Percentiles rank a stretch among this genome's conserved stretches.
Evolutionary conservation across 2,113 vertebrate species (phyloP).

Genomic region (Actenoides lindsayi): DNA sequence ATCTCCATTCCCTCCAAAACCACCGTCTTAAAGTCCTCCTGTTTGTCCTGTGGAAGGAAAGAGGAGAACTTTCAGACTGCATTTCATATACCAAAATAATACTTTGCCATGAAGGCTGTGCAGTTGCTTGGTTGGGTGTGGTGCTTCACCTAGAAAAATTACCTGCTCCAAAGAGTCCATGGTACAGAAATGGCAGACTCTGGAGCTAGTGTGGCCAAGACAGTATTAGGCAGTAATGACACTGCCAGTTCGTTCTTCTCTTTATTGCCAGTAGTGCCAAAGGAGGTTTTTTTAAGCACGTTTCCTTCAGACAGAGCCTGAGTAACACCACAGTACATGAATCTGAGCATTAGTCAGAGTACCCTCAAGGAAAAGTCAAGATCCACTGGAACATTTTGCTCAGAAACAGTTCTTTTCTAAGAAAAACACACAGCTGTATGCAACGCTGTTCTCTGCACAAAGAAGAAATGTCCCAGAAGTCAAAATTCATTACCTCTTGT

Average conservation of each 20-base stretch:
- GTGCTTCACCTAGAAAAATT: neutral
- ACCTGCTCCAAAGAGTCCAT: neutral
- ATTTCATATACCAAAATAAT: slow-evolving; percentile 46
- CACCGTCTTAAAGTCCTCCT: slow-evolving; percentile 80
- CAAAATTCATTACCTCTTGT: neutral
- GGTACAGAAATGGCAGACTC: neutral
- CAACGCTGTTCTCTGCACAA: neutral
- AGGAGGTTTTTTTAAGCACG: neutral
- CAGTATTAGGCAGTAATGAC: neutral
- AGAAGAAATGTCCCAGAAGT: neutral
- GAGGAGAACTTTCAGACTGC: slow-evolving; percentile 78
- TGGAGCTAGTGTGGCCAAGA: neutral
- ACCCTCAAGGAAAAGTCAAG: neutral
- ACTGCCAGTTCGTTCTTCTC: neutral
- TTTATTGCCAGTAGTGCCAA: neutral
- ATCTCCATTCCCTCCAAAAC: slow-evolving; percentile 81
- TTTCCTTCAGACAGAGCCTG: neutral
- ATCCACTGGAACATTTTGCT: neutral
- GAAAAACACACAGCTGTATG: neutral
- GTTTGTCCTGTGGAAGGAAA: slow-evolving; percentile 82
- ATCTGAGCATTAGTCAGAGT: neutral
- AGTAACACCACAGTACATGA: neutral
- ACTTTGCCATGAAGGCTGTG: slow-evolving; percentile 70
- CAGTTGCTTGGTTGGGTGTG: slow-evolving; percentile 23
- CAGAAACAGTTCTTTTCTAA: neutral